Conservation (phyloP, 2,797 vertebrate genomes). For the Knipowitschia caucasica region DNA sequence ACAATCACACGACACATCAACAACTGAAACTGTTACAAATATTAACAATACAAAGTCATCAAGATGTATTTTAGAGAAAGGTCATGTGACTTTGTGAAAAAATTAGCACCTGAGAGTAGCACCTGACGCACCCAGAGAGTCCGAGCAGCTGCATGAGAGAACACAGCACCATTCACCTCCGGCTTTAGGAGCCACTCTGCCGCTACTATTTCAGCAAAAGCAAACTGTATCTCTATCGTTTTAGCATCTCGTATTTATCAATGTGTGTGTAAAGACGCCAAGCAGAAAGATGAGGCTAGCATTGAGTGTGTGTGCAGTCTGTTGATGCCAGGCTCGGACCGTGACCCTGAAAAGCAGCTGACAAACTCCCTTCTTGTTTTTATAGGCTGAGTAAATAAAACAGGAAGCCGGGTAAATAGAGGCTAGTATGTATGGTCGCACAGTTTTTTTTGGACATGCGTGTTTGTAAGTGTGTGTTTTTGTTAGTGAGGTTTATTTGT, state of each 20-base stretch:
- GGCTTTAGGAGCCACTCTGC: slow-evolving; percentile 12
- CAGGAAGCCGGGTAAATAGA: slow-evolving; percentile 29
- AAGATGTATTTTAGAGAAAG: too few relatives aligned
- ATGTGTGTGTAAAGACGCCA: slow-evolving; percentile 4
- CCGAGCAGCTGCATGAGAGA: slow-evolving; percentile 11
- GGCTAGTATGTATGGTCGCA: slow-evolving; percentile 6
- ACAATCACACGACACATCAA: too few relatives aligned
- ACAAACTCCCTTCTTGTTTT: slow-evolving; percentile 40
- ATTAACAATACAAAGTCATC: too few relatives aligned
- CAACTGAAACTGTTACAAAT: too few relatives aligned
- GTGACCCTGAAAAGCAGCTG: slow-evolving; percentile 28
- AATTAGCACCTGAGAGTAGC: slow-evolving; percentile 19
- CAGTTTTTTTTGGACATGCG: background rate
- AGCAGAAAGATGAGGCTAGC: background rate
- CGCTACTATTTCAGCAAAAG: background rate
- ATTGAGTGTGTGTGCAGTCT: slow-evolving; percentile 9
- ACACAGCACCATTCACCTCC: slow-evolving; percentile 30
- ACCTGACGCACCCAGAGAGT: slow-evolving; percentile 30
- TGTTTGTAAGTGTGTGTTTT: background rate
- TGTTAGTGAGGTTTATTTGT: background rate
- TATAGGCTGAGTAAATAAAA: slow-evolving; percentile 40
- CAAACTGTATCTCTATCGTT: slow-evolving; percentile 12
- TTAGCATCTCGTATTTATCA: slow-evolving; percentile 31
- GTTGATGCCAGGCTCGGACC: slow-evolving; percentile 29
- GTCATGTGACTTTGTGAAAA: background rate